Percentiles rank a stretch among this genome's conserved stretches.
These are phyloP conservation scores for Melitaea athalia DNA, from an alignment of 2,888 invertebrate species.

Conservation along the genomic window DNA sequence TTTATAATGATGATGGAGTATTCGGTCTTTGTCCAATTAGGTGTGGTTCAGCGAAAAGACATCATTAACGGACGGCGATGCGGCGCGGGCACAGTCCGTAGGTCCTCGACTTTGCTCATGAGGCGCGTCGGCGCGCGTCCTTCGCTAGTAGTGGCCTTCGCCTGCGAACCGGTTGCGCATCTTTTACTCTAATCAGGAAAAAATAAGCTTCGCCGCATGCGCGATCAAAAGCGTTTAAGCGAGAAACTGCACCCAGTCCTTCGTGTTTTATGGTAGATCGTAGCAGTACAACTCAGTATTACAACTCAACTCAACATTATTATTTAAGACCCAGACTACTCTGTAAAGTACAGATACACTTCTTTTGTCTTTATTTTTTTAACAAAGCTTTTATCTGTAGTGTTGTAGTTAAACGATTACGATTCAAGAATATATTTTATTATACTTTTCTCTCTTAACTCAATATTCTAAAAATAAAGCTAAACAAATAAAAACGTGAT, in stretches of 20 bases:
- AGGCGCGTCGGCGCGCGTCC: slow-evolving; percentile 51
- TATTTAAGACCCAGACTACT: background rate
- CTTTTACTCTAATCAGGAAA: slow-evolving; percentile 79
- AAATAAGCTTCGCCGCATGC: slow-evolving; percentile 69
- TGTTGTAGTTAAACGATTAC: background rate
- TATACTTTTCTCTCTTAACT: background rate
- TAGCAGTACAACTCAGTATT: slow-evolving; percentile 66
- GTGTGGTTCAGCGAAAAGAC: slow-evolving; percentile 69
- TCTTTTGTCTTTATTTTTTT: too few species aligned
- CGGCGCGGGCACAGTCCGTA: slow-evolving; percentile 44
- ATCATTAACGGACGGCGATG: slow-evolving; percentile 70
- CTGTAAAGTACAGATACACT: background rate
- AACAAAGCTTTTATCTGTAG: too few species aligned
- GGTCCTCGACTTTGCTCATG: slow-evolving; percentile 41
- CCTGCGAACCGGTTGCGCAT: slow-evolving; percentile 76
- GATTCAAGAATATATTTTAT: background rate
- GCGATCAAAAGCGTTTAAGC: slow-evolving; percentile 75
- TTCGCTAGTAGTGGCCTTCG: slow-evolving; percentile 75
- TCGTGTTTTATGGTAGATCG: slow-evolving; percentile 73
- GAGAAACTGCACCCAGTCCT: slow-evolving; percentile 62
- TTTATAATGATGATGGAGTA: slow-evolving; percentile 68
- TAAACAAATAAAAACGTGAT: slow-evolving; percentile 19
- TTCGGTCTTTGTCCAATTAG: slow-evolving; percentile 75
- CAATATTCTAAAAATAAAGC: slow-evolving; percentile 4
- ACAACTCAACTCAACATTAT: slow-evolving; percentile 49